These are phyloP conservation scores for Pimpla rufipes DNA, from an alignment of 2,888 invertebrate species.

Conservation along the genomic window DNA sequence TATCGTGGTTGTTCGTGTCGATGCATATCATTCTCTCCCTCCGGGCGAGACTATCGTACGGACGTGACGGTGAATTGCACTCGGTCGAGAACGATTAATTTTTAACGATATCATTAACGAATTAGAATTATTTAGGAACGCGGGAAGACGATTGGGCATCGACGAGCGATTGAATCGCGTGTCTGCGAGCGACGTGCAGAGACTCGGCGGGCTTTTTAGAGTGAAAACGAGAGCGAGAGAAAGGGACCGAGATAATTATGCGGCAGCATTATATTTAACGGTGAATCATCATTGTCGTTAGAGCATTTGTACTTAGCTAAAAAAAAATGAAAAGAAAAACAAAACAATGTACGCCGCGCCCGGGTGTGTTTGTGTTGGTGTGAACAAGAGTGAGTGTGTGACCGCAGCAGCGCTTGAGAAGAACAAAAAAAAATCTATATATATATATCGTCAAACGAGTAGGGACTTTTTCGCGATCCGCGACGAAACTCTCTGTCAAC, in stretches of 20 bases:
- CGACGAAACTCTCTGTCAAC: conserved; percentile 29
- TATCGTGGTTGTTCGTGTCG: conserved; percentile 71
- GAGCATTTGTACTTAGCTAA: conserved; percentile 70
- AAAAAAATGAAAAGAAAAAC: no score
- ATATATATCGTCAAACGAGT: conserved; percentile 8
- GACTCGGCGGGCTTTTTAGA: conserved; percentile 23
- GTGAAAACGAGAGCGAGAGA: neutral
- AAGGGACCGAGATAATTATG: conserved; percentile 8
- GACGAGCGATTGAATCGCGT: conserved; percentile 21
- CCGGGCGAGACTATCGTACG: conserved; percentile 66
- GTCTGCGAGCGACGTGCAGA: conserved; percentile 2
- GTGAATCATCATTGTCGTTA: conserved; percentile 53
- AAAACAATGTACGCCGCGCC: conserved; percentile 19
- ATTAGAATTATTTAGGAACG: conserved; percentile 73
- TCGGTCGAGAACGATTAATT: conserved; percentile 70
- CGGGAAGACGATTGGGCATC: conserved; percentile 43
- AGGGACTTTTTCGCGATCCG: conserved; percentile 16
- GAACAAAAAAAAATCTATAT: conserved; percentile 15
- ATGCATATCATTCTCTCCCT: conserved; percentile 80
- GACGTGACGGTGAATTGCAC: conserved; percentile 68
- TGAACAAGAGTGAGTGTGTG: conserved; percentile 33
- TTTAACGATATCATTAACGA: conserved; percentile 74
- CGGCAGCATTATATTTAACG: conserved; percentile 48
- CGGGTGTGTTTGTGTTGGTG: conserved; percentile 32
- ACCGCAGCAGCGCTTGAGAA: conserved; percentile 21